Base-by-base conservation (phyloP, 1,140 invertebrate species). In the Calliopsis andreniformis region DNA sequence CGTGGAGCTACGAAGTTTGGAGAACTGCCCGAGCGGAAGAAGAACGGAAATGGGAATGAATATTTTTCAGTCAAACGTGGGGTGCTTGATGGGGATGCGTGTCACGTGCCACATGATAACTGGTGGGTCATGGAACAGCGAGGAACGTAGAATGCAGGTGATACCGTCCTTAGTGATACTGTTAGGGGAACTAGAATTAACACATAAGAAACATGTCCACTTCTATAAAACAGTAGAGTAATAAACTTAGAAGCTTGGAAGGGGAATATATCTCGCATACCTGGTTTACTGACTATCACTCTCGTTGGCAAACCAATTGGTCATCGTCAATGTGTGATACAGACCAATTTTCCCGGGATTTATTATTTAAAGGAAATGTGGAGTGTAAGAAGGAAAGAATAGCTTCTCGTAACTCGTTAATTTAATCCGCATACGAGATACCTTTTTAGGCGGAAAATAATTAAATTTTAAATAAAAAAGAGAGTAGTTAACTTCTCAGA, bases 61-160 rank as follows among this genome's bases (percentile, higher is more conserved):
- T 72, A 55, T 64, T 64, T 64, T 64, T 43, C n/a, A 63, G n/a
- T 1, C 14, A 16, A 23, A 53, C n/a, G 58, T 23, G 18, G 39
- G 23, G 0, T 23, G 20, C 3, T 3, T 3, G 32, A 30, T 53
- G 30, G n/a, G 58, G 18, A 73, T 66, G 70, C 62, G 35, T 43
- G 47, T 66, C 70, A 73, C 70, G 70, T 43, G 39, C 62, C 23
- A 3, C 49, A 28, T 35, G 61, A 56, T 73, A 73, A 66, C 47
- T 45, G 70, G 28, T 42, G 49, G 61, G 66, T 45, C n/a, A 32
- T 39, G n/a, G 56, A 23, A 32, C 56, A 8, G 25, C 18, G 61
- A 35, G 16, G 42, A 30, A 63, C 25, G 43, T 47, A 42, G 25
- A 39, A 16, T 45, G 59, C 59, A 42, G 32, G 56, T 42, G 56